Conservation (phyloP, 2,888 invertebrate species). For the Prosapia bicincta region DNA sequence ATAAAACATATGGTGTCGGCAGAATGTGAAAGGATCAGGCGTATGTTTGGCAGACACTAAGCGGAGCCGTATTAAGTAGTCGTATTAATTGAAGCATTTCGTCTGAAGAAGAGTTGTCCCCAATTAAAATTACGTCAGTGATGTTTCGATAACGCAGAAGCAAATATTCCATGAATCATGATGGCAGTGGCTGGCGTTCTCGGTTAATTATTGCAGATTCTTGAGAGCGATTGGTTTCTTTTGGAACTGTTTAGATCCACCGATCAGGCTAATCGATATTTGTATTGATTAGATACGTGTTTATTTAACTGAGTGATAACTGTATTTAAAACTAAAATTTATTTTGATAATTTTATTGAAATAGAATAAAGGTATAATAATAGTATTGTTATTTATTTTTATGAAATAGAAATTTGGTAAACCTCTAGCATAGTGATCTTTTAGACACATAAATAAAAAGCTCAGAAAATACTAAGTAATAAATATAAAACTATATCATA, state of each 20-base stretch:
- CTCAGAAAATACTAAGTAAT: too few species aligned
- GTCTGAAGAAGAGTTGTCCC: background rate
- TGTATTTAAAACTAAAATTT: too few species aligned
- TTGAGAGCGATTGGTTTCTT: background rate
- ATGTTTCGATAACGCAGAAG: background rate
- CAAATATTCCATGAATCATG: background rate
- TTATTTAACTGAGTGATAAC: too few species aligned
- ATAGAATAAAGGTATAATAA: too few species aligned
- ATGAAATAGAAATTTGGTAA: too few species aligned
- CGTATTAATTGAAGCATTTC: background rate
- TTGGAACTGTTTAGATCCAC: background rate
- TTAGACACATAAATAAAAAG: too few species aligned
- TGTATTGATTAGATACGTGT: too few species aligned
- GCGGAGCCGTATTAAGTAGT: background rate
- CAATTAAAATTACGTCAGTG: background rate
- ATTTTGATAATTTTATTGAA: too few species aligned
- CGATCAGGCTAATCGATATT: background rate
- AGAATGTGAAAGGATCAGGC: background rate
- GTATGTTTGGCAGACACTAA: background rate
- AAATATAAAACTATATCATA: too few species aligned
- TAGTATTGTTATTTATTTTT: too few species aligned
- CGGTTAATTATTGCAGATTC: background rate
- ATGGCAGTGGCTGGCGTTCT: background rate
- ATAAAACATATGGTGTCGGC: background rate
- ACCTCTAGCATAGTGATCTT: too few species aligned